These are phyloP conservation scores for Cnemophilus loriae DNA, from an alignment of 2,113 vertebrate species.

Conservation along the genomic window DNA sequence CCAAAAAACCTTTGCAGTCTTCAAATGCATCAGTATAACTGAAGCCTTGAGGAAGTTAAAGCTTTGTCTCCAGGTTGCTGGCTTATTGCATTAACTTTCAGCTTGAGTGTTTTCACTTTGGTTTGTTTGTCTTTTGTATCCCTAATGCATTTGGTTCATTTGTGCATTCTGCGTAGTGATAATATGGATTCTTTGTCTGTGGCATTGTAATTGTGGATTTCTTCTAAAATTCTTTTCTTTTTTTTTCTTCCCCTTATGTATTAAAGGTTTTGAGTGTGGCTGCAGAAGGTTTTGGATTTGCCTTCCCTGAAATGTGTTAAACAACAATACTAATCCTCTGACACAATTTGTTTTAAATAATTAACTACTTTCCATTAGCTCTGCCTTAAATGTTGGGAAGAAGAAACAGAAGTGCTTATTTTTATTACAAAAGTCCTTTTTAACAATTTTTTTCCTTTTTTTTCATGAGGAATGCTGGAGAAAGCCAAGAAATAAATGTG, in stretches of 20 bases:
- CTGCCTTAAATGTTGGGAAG: neutral
- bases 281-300: slow-evolving; percentile 23
- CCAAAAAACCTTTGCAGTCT: slow-evolving; percentile 25
- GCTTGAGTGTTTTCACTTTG: slow-evolving; percentile 65
- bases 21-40: slow-evolving; percentile 40
- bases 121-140: slow-evolving; percentile 66
- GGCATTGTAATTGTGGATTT: slow-evolving; percentile 59
- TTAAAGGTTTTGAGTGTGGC: slow-evolving; percentile 31
- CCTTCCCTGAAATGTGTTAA: neutral
- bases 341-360: neutral
- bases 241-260: neutral
- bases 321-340: neutral
- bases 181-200: slow-evolving; percentile 55
- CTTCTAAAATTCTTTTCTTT: slow-evolving; percentile 59
- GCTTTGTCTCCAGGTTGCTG: slow-evolving; percentile 66
- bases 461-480: neutral
- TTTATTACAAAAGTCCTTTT: neutral
- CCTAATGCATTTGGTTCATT: slow-evolving; percentile 60
- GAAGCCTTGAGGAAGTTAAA: slow-evolving; percentile 51
- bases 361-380: neutral
- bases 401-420: neutral
- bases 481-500: neutral
- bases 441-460: neutral
- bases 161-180: slow-evolving; percentile 51
- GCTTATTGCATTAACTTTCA: slow-evolving; percentile 68